Percentiles rank a stretch among this genome's conserved stretches.
Evolutionary conservation across 2,797 vertebrate species (phyloP).

Genomic region (Acrossocheilus wenchowensis): DNA sequence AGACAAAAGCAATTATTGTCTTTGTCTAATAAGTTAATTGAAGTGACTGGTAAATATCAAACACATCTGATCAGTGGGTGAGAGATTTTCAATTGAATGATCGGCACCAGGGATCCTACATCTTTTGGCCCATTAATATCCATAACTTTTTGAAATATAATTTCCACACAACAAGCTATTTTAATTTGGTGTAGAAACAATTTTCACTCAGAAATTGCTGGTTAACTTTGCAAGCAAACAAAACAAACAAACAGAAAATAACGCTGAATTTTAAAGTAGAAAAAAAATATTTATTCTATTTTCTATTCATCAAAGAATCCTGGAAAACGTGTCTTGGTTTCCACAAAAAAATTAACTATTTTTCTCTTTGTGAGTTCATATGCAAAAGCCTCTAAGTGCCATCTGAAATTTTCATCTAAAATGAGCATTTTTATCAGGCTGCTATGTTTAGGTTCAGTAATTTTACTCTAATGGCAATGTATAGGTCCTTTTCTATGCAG

Average conservation of each 20-base stretch:
- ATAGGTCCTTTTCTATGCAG: no score
- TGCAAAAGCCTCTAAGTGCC: no score
- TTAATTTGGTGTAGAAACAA: neutral
- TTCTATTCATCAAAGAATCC: no score
- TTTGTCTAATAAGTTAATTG: constrained; percentile 21
- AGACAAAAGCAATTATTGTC: constrained; percentile 13
- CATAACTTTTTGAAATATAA: neutral
- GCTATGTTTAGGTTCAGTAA: no score
- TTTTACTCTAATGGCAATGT: no score
- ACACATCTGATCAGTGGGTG: neutral
- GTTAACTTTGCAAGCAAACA: neutral
- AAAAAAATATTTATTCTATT: no score
- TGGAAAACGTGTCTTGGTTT: no score
- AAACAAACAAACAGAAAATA: neutral
- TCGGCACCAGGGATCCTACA: neutral
- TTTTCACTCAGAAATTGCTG: neutral
- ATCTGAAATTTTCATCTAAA: no score
- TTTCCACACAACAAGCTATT: neutral
- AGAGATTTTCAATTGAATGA: neutral
- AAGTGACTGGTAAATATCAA: neutral
- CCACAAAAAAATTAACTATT: no score
- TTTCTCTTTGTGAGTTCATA: no score
- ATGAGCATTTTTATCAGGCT: no score
- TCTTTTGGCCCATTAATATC: neutral
- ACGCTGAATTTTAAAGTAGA: neutral